Evolutionary conservation across 1,140 invertebrate genomes (phyloP).

Genomic region (Ostrea denselamellosa): DNA sequence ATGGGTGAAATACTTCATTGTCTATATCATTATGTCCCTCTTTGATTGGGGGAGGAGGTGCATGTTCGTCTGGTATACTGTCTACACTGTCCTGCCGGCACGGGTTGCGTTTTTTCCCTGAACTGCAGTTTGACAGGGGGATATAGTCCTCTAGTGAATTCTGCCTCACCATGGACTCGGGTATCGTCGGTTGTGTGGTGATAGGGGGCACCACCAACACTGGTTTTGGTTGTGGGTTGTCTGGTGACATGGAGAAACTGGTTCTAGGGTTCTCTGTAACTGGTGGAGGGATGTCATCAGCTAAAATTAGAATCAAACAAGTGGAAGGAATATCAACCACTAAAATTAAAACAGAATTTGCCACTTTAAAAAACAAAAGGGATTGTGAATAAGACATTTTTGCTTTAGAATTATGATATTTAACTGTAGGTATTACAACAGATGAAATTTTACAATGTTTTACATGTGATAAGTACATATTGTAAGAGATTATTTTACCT

Average conservation of each 20-base stretch:
- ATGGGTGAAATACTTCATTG: slow-evolving; percentile 61
- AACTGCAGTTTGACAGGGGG: slow-evolving; percentile 47
- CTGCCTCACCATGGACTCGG: neutral
- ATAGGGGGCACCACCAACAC: neutral
- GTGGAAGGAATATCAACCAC: neutral
- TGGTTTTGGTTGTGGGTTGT: neutral
- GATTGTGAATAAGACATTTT: no score
- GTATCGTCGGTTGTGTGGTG: neutral
- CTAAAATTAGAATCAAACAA: slow-evolving; percentile 52
- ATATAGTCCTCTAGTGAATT: slow-evolving; percentile 46
- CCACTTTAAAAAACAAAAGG: no score
- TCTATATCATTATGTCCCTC: slow-evolving; percentile 34
- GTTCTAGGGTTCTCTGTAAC: slow-evolving; percentile 41
- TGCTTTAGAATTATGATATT: no score
- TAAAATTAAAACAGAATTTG: neutral
- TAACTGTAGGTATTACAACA: no score
- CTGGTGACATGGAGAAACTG: neutral
- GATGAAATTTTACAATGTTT: no score
- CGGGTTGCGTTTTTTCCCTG: slow-evolving; percentile 30
- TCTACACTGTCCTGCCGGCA: slow-evolving; percentile 63
- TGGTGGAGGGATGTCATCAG: slow-evolving; percentile 69
- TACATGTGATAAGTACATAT: no score
- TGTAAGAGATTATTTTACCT: no score
- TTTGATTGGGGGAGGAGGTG: slow-evolving; percentile 66
- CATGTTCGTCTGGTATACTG: slow-evolving; percentile 70